Evolutionary conservation across 2,888 invertebrate species (phyloP), one percentile per base, ranked within the genome.

Genomic region (Bibio marci): DNA sequence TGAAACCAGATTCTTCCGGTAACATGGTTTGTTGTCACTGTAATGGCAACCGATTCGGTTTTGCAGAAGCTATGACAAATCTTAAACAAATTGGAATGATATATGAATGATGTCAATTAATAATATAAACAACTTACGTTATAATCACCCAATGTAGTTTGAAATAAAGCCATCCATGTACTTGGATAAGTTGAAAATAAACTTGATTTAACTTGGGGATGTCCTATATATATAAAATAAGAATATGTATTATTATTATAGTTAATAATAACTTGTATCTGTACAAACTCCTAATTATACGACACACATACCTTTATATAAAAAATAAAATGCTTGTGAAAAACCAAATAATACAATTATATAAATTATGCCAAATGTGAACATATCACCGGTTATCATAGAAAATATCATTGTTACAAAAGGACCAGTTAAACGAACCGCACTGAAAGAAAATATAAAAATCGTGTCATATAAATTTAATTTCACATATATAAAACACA

Each of bases 401-500:
- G 90, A 90, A 70, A 92, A 97, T 49, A 98, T 91, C 94, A 98
- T 97, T 11, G 95, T 95, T 42, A 98, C 95, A 63, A 97, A 98
- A 0, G 97, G 95, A 32, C 98, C 98, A 0, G 95, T 98, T 51
- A 98, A 65, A 42, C 85, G 79, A 26, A 91, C 80, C 30, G 92
- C 92, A 7, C 94, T 94, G 63, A 4, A 60, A 46, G 47, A 28
- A 46, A 49, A 37, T 31, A 45, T 48, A 53, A 38, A 30, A 4
- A 17, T 31, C 19, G 17, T 35, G 14, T 35, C 4, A 41, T 28
- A 40, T 35, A 38, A 19, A 32, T 30, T 15, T 3, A 26, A 22
- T 41, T 19, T n/a, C 7, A n/a, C 10, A n/a, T 10, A 17, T 18
- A 7, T 19, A 14, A 27, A 35, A 35, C 8, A 13, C 56, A 65